Evolutionary conservation across 2,888 invertebrate genomes (phyloP).

Genomic region (Neoascia interrupta): DNA sequence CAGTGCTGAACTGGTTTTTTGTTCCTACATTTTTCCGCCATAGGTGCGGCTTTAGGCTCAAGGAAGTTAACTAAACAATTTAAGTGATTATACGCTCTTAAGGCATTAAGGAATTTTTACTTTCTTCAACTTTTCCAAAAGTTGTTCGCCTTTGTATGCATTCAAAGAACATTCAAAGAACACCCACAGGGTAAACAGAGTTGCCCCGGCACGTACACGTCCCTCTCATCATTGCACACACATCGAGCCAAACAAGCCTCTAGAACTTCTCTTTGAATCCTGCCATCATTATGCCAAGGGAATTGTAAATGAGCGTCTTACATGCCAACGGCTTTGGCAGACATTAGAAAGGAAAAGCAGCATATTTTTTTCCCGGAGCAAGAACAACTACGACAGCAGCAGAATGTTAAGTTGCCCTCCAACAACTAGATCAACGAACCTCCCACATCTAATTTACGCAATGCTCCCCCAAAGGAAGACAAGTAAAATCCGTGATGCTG

Average conservation of each 20-base stretch:
- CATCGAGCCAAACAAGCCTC: conserved; percentile 46
- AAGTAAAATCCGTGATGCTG: neutral
- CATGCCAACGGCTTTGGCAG: conserved; percentile 52
- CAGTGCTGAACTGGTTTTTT: neutral
- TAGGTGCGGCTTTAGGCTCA: neutral
- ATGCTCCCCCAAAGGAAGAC: conserved; percentile 22
- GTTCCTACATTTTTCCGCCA: neutral
- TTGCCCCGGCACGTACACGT: conserved; percentile 44
- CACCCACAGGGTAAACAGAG: conserved; percentile 13
- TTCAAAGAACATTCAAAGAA: neutral
- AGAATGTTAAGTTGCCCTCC: conserved; percentile 56
- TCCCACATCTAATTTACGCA: conserved; percentile 45
- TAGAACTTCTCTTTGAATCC: conserved; percentile 53
- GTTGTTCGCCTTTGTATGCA: neutral
- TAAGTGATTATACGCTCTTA: neutral
- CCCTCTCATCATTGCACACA: conserved; percentile 25
- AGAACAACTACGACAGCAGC: conserved; percentile 36
- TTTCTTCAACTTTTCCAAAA: neutral
- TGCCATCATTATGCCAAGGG: conserved; percentile 69
- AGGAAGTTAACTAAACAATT: neutral
- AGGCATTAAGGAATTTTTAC: neutral
- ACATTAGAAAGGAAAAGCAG: conserved; percentile 28
- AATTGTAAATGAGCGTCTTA: conserved; percentile 69
- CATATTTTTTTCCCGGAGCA: conserved; percentile 48
- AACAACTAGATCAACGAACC: conserved; percentile 37